Percentiles rank a stretch among this genome's conserved stretches.
phyloP scores from a whole-genome alignment of 2,888 invertebrate genomes.

The Apotomis betuletana region DNA sequence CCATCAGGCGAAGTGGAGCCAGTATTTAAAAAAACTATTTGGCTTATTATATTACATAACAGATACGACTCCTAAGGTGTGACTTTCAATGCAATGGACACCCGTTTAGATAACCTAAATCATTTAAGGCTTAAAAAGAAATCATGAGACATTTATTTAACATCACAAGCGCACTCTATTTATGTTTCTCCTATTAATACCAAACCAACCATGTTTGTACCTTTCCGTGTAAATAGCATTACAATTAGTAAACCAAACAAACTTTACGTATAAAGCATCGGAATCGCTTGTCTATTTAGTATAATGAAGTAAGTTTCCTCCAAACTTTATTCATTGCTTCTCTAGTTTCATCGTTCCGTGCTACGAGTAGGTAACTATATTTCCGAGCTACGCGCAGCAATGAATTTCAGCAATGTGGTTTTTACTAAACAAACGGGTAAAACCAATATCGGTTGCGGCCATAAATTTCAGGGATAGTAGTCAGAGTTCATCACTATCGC shows the following conservation, averaged over 20 bases:
- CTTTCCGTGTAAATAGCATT: neutral
- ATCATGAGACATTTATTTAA: too few relatives aligned
- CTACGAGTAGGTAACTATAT: neutral
- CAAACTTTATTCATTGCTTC: neutral
- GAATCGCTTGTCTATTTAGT: too few relatives aligned
- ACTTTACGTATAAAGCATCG: constrained; percentile 4
- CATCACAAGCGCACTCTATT: too few relatives aligned
- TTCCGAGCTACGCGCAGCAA: neutral
- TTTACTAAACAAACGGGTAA: constrained; percentile 13
- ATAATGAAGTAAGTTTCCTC: constrained; percentile 3
- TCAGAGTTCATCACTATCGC: neutral
- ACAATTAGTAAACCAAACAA: constrained; percentile 5
- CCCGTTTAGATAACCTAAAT: too few relatives aligned
- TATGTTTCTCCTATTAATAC: too few relatives aligned
- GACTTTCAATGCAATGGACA: too few relatives aligned
- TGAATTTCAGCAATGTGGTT: constrained; percentile 1
- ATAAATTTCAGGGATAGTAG: constrained; percentile 18
- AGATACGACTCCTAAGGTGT: too few relatives aligned
- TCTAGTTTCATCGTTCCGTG: neutral
- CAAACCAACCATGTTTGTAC: too few relatives aligned
- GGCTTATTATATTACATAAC: too few relatives aligned
- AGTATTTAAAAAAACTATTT: too few relatives aligned
- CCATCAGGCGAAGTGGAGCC: too few relatives aligned
- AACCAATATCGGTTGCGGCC: neutral
- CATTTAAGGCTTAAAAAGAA: too few relatives aligned